A percentile compares a stretch with the other conserved stretches of the same genome.
These are phyloP conservation scores for Diarsia rubi DNA, from an alignment of 2,888 invertebrate species.

Conservation along the genomic window DNA sequence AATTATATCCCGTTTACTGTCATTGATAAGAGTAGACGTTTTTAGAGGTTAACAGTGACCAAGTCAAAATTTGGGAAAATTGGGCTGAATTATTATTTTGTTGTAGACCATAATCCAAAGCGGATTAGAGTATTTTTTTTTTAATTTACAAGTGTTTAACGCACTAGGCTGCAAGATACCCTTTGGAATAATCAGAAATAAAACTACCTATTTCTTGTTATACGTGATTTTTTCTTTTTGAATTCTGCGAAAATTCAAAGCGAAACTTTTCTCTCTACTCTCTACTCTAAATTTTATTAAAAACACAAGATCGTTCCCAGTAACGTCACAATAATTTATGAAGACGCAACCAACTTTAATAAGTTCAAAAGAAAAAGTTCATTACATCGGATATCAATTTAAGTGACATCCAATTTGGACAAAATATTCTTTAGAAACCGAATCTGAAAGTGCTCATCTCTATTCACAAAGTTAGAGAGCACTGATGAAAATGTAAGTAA, in stretches of 20 bases:
- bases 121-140: background rate
- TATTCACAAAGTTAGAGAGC: conserved; percentile 23
- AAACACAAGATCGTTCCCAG: conserved; percentile 41
- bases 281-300: conserved; percentile 21
- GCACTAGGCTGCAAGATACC: background rate
- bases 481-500: conserved; percentile 11
- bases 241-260: conserved; percentile 3
- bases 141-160: background rate
- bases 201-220: conserved; percentile 15
- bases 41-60: background rate
- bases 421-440: conserved; percentile 33
- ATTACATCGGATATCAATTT: conserved; percentile 36
- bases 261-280: conserved; percentile 9
- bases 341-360: conserved; percentile 46
- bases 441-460: conserved; percentile 26
- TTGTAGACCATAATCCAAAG: background rate
- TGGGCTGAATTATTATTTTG: background rate
- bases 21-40: conserved; percentile 5
- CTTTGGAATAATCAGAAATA: conserved; percentile 6
- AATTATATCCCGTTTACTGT: background rate
- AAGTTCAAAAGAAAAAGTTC: conserved; percentile 48
- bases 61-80: background rate
- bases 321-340: conserved; percentile 54
- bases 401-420: conserved; percentile 37
- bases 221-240: background rate